Conservation (phyloP, 2,888 invertebrate genomes). For the Sarcophaga caerulescens region DNA sequence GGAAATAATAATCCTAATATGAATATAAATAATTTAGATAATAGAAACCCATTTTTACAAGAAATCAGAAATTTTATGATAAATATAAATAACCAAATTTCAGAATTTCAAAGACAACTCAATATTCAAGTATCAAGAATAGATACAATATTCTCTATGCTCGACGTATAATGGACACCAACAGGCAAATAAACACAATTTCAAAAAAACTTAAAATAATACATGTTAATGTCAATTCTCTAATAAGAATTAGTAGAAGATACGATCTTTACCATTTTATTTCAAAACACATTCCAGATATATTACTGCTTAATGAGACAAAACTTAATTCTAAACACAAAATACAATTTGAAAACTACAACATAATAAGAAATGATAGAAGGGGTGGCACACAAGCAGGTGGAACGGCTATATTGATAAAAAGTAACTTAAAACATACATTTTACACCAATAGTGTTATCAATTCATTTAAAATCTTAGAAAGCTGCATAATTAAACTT, state of each 20-base stretch:
- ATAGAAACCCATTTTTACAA: not conserved
- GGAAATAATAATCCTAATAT: not conserved
- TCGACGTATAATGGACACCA: not conserved
- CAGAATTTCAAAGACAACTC: too few relatives aligned
- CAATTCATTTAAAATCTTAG: not conserved
- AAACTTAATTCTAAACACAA: not conserved
- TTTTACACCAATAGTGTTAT: not conserved
- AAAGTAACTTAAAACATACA: not conserved
- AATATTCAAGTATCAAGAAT: too few relatives aligned
- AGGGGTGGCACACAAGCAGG: not conserved
- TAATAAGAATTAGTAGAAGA: too few relatives aligned
- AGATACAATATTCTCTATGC: too few relatives aligned
- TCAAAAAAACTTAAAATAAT: not conserved
- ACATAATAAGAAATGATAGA: slow-evolving; percentile 3
- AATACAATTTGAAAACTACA: slow-evolving; percentile 3
- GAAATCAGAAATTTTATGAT: not conserved
- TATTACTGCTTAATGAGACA: too few relatives aligned
- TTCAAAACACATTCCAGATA: too few relatives aligned
- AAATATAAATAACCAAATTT: not conserved
- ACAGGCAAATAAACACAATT: not conserved
- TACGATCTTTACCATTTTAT: too few relatives aligned
- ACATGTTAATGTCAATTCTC: not conserved
- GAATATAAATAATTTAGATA: not conserved
- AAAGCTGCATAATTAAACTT: not conserved
- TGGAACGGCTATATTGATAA: not conserved